A percentile compares a stretch with the other conserved stretches of the same genome.
Conservation (phyloP, 2,797 vertebrate genomes). For the Danio aesculapii region DNA sequence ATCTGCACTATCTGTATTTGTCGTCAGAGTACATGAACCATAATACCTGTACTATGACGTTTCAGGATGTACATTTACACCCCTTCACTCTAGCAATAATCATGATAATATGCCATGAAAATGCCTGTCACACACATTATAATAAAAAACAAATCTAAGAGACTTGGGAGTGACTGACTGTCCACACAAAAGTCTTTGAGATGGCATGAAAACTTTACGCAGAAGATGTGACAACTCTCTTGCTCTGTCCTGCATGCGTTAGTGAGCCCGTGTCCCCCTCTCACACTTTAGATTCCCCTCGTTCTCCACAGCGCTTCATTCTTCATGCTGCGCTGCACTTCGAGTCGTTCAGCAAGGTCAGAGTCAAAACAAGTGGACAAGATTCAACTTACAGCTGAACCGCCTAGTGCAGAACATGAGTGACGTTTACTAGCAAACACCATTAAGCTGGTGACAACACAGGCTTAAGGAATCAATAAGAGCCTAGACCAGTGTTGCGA, state of each 20-base stretch:
- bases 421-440: constrained; percentile 21
- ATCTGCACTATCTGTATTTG: too few species aligned
- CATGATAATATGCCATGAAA: too few species aligned
- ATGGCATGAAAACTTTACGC: background rate
- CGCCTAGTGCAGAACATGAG: constrained; percentile 1
- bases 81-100: too few species aligned
- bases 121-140: too few species aligned
- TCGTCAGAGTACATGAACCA: too few species aligned
- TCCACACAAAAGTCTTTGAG: background rate
- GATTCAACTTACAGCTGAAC: constrained; percentile 23
- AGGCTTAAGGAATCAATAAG: constrained; percentile 13
- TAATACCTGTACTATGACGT: too few species aligned
- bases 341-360: constrained; percentile 58
- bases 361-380: constrained; percentile 25
- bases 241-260: constrained; percentile 5
- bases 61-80: too few species aligned
- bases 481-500: background rate
- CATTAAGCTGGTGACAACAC: constrained; percentile 28
- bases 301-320: constrained; percentile 40
- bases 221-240: constrained; percentile 26
- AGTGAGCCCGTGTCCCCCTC: constrained; percentile 42
- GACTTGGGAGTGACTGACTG: too few species aligned
- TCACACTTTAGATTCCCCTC: constrained; percentile 59
- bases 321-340: constrained; percentile 54
- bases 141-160: too few species aligned